Evolutionary conservation across 1,140 invertebrate genomes (phyloP).

Genomic region (Meloidogyne hapla): DNA sequence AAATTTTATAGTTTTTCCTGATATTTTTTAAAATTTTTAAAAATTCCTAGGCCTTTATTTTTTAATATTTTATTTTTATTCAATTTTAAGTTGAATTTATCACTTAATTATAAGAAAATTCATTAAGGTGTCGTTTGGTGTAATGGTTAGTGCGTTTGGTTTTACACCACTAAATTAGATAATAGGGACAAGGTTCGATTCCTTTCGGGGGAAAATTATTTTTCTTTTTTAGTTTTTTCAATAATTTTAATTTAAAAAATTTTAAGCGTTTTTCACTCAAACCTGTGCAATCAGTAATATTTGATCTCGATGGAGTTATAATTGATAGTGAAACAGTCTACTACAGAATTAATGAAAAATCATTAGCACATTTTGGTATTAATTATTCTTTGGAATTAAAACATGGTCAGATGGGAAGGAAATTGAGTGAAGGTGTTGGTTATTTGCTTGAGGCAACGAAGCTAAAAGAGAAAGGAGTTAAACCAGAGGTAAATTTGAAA

Average conservation of each 20-base stretch:
- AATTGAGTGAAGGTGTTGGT: not conserved
- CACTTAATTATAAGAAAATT: no score
- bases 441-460: not conserved
- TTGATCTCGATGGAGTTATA: not conserved
- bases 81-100: no score
- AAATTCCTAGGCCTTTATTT: no score
- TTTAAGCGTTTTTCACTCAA: not conserved
- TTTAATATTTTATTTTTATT: no score
- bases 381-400: slow-evolving; percentile 2
- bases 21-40: no score
- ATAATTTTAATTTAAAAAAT: not conserved
- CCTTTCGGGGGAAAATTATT: no score
- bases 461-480: not conserved
- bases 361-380: not conserved
- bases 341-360: not conserved
- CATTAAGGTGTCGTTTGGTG: not conserved
- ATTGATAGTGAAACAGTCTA: not conserved
- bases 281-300: not conserved
- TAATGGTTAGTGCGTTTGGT: not conserved
- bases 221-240: not conserved
- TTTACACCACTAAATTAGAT: not conserved
- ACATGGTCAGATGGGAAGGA: not conserved
- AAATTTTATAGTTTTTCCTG: no score
- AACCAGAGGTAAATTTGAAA: not conserved
- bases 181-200: not conserved